phyloP scores from a whole-genome alignment of 1,140 invertebrate genomes.

The Sinella curviseta region DNA sequence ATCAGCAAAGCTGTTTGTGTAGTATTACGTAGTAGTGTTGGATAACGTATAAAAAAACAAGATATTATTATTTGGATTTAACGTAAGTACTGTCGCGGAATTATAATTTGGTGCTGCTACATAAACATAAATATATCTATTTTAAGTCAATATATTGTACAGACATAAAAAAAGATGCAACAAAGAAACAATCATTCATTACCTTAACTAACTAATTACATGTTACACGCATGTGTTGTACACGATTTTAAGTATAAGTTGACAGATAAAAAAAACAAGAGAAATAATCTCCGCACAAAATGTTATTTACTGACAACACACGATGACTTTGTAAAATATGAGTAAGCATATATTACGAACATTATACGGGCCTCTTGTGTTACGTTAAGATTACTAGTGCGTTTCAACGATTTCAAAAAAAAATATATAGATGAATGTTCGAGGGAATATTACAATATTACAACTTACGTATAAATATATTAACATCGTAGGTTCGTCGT shows the following conservation, averaged over 20 bases:
- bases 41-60: neutral
- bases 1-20: conserved; percentile 13
- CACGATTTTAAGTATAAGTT: neutral
- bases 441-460: neutral
- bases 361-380: neutral
- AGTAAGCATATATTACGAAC: too few relatives aligned
- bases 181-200: conserved; percentile 23
- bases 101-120: neutral
- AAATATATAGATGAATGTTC: neutral
- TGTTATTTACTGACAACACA: conserved; percentile 15
- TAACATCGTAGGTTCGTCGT: neutral
- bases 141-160: conserved; percentile 5
- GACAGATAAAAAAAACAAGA: neutral
- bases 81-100: too few relatives aligned
- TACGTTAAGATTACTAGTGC: too few relatives aligned
- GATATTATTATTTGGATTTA: too few relatives aligned
- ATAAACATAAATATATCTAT: too few relatives aligned
- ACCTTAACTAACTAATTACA: conserved; percentile 10
- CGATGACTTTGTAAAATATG: neutral
- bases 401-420: neutral
- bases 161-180: neutral
- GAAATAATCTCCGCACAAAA: conserved; percentile 2
- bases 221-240: neutral
- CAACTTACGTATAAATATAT: neutral
- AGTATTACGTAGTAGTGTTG: neutral